Conservation (phyloP, 2,113 vertebrate genomes). For the Nibea albiflora region DNA sequence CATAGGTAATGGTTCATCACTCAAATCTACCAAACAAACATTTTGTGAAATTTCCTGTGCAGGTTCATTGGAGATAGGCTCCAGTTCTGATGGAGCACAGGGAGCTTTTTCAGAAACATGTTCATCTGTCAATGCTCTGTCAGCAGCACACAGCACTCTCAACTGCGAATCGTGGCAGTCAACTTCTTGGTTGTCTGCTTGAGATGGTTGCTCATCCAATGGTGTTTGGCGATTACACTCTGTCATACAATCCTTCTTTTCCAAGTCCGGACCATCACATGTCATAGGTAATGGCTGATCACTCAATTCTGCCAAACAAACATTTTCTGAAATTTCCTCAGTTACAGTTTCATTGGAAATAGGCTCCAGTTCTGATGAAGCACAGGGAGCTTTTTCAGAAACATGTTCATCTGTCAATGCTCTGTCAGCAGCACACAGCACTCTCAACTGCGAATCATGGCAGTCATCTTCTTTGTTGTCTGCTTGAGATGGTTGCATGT, state of each 20-base stretch:
- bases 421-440: slow-evolving; percentile 3
- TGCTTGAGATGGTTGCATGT: slow-evolving; percentile 7
- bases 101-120: slow-evolving; percentile 36
- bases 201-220: slow-evolving; percentile 7
- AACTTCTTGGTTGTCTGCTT: slow-evolving; percentile 1
- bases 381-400: slow-evolving; percentile 21
- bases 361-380: background rate
- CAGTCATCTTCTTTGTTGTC: background rate
- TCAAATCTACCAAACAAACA: slow-evolving; percentile 14
- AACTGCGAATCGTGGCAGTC: background rate
- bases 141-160: background rate
- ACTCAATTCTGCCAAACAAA: slow-evolving; percentile 5
- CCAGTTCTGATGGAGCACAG: background rate
- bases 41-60: background rate
- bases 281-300: no score
- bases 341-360: background rate
- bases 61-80: background rate
- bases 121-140: background rate
- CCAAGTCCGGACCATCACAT: no score
- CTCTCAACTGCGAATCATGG: background rate
- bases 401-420: slow-evolving; percentile 12
- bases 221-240: background rate
- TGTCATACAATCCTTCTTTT: background rate
- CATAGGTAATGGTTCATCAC: background rate
- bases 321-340: background rate